A percentile compares a stretch with the other conserved stretches of the same genome.
phyloP scores from a whole-genome alignment of 2,113 vertebrate genomes.

The Probosciger aterrimus region DNA sequence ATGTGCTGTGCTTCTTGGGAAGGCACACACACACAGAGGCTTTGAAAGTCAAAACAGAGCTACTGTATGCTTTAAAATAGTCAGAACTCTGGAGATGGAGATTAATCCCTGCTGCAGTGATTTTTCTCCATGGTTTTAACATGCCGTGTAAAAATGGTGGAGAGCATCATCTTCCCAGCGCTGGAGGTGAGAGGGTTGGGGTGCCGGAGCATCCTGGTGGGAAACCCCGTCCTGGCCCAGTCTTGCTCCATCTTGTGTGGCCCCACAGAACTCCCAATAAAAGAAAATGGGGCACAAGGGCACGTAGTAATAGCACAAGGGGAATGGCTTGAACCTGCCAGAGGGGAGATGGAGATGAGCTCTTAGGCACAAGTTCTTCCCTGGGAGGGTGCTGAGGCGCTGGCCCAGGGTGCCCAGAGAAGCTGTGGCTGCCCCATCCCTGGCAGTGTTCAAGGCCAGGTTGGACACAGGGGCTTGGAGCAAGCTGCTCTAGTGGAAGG shows the following conservation, averaged over 20 bases:
- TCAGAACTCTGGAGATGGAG: not conserved
- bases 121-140: not conserved
- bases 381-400: not conserved
- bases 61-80: not conserved
- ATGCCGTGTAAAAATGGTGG: not conserved
- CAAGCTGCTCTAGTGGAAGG: not conserved
- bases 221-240: rapidly evolving
- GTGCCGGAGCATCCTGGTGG: rapidly evolving
- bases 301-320: not conserved
- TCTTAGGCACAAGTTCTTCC: not conserved
- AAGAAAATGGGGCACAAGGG: not conserved
- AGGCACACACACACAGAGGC: not conserved
- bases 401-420: not conserved
- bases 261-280: not conserved
- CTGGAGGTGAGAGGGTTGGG: not conserved
- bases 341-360: not conserved
- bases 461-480: not conserved
- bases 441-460: no score
- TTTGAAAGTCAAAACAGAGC: not conserved
- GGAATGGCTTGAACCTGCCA: not conserved
- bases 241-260: rapidly evolving
- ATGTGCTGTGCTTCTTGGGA: not conserved
- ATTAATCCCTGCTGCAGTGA: not conserved
- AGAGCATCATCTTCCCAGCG: not conserved
- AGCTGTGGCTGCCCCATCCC: no score